phyloP scores from a whole-genome alignment of 2,888 invertebrate genomes.

The Dynastes hyllus region DNA sequence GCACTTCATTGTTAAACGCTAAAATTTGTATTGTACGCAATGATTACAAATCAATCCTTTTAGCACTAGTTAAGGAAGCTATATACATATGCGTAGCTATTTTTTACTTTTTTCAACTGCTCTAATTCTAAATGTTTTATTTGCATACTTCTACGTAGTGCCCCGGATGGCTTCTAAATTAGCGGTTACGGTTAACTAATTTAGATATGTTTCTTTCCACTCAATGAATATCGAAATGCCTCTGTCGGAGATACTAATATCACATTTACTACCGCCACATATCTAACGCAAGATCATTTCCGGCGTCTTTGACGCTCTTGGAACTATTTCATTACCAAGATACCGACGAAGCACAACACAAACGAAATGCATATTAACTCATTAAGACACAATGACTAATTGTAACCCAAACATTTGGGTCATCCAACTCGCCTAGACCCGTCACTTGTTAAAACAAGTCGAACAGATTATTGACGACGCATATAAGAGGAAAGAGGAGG shows the following conservation, averaged over 20 bases:
- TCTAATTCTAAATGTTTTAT: no score
- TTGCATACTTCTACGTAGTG: no score
- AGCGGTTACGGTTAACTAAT: no score
- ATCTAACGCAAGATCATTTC: constrained; percentile 36
- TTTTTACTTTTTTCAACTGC: no score
- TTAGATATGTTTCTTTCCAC: no score
- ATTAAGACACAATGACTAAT: constrained; percentile 51
- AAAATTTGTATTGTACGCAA: no score
- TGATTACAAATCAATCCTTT: no score
- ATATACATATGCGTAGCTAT: no score
- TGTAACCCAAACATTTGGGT: constrained; percentile 51
- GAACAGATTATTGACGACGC: constrained; percentile 21
- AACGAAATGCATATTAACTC: constrained; percentile 37
- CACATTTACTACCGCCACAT: constrained; percentile 26
- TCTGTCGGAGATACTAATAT: not conserved
- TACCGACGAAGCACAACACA: constrained; percentile 6
- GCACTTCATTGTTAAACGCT: no score
- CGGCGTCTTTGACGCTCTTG: constrained; percentile 25
- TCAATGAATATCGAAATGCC: no score
- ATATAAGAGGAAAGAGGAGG: constrained; percentile 19
- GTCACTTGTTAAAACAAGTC: constrained; percentile 50
- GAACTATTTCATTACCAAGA: constrained; percentile 37
- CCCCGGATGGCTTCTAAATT: no score
- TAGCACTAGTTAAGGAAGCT: no score
- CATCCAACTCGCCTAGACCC: constrained; percentile 48